phyloP scores from a whole-genome alignment of 2,797 vertebrate species.

The Platalea minor region DNA sequence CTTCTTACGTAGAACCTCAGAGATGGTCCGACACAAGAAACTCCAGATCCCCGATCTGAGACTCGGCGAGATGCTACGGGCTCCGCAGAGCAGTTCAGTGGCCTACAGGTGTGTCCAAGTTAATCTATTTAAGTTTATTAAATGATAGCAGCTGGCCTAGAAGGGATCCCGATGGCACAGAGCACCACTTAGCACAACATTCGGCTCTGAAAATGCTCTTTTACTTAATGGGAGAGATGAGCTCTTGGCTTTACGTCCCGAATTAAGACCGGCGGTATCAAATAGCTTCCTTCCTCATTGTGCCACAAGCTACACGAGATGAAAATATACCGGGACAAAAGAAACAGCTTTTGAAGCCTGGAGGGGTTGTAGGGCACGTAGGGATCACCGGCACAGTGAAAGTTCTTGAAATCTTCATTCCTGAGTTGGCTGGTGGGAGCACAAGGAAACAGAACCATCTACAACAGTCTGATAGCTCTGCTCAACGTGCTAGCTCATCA shows the following conservation, averaged over 20 bases:
- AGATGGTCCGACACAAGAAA: background rate
- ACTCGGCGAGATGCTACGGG: fast-evolving
- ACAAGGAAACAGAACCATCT: background rate
- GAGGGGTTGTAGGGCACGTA: fast-evolving
- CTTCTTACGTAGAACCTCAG: background rate
- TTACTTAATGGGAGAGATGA: background rate
- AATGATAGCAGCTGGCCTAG: background rate
- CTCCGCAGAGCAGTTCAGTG: background rate
- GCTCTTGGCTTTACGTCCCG: background rate
- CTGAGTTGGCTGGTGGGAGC: background rate
- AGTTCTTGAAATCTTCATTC: background rate
- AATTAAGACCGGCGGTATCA: background rate
- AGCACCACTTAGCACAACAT: background rate
- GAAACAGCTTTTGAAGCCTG: background rate
- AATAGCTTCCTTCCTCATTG: background rate
- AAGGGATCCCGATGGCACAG: background rate
- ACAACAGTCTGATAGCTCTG: background rate
- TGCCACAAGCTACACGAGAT: background rate
- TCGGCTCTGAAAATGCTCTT: background rate
- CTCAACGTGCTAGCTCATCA: background rate
- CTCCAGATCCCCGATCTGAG: background rate
- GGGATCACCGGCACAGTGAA: background rate
- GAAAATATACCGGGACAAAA: background rate
- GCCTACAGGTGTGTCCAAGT: background rate
- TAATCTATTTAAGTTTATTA: background rate